A percentile compares a stretch with the other conserved stretches of the same genome.
These are phyloP conservation scores for Steromphala cineraria DNA, from an alignment of 2,888 invertebrate species.

Conservation along the genomic window DNA sequence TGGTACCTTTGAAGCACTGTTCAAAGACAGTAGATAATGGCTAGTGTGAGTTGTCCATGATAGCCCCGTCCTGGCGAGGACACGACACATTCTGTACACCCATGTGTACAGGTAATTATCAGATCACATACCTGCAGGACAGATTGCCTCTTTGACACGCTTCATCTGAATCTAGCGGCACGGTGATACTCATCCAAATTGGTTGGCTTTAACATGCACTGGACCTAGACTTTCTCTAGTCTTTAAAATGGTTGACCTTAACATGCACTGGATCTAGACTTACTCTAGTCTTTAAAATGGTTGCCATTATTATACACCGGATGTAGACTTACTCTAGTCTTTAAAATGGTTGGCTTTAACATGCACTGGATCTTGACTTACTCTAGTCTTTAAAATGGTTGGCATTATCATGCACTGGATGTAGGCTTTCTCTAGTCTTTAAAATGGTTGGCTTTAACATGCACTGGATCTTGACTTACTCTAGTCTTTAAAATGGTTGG, in stretches of 20 bases:
- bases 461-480: too few relatives aligned
- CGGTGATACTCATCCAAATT: not conserved
- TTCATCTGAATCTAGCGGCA: not conserved
- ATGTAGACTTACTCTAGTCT: not conserved
- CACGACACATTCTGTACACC: not conserved
- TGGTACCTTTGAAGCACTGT: too few relatives aligned
- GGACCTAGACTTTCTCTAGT: not conserved
- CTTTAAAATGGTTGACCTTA: not conserved
- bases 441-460: too few relatives aligned
- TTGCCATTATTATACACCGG: not conserved
- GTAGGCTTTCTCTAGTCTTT: too few relatives aligned
- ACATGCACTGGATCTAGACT: too few relatives aligned
- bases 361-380: too few relatives aligned
- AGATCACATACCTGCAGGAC: not conserved
- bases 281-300: not conserved
- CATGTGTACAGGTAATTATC: not conserved
- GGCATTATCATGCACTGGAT: too few relatives aligned
- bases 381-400: not conserved
- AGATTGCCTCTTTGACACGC: not conserved
- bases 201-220: not conserved
- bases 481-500: too few relatives aligned
- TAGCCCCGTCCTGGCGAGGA: not conserved
- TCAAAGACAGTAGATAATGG: too few relatives aligned
- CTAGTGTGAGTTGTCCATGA: too few relatives aligned
- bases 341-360: not conserved